A percentile compares a stretch with the other conserved stretches of the same genome.
Conservation (phyloP, 2,888 invertebrate species). For the Notodonta ziczac region DNA sequence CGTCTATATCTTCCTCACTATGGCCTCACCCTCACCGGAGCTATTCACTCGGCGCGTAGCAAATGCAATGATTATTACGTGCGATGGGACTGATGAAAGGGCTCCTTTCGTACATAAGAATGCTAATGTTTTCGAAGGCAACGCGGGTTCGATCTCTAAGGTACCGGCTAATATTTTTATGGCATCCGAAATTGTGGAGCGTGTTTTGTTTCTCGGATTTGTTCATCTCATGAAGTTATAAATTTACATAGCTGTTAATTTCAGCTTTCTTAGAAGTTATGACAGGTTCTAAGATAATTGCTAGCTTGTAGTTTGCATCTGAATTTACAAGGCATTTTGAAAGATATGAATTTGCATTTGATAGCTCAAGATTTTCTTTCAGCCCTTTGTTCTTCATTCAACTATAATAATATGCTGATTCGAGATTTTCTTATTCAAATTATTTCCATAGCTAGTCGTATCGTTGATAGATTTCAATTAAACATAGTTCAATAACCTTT, state of each 20-base stretch:
- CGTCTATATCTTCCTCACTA: not conserved
- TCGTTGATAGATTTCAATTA: not conserved
- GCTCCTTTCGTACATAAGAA: conserved; percentile 33
- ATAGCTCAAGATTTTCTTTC: too few relatives aligned
- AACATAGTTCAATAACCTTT: not conserved
- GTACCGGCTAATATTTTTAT: conserved; percentile 36
- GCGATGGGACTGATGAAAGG: conserved; percentile 36
- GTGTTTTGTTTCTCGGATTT: not conserved
- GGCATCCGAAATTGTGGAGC: conserved; percentile 14
- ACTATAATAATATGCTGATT: too few relatives aligned
- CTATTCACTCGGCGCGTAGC: conserved; percentile 25
- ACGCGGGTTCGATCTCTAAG: conserved; percentile 12
- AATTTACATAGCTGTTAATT: too few relatives aligned
- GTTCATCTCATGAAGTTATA: not conserved
- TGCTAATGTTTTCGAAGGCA: conserved; percentile 35
- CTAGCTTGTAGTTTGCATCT: too few relatives aligned
- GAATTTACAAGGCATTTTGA: too few relatives aligned
- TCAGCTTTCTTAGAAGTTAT: too few relatives aligned
- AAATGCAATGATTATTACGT: conserved; percentile 46
- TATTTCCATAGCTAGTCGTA: not conserved
- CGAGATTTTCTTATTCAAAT: too few relatives aligned
- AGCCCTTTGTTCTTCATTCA: too few relatives aligned
- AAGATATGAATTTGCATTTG: not conserved
- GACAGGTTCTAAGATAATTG: too few relatives aligned
- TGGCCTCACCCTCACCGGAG: not conserved